Evolutionary conservation across 1,140 invertebrate species (phyloP).

Genomic region (Andrena cerasifolii): DNA sequence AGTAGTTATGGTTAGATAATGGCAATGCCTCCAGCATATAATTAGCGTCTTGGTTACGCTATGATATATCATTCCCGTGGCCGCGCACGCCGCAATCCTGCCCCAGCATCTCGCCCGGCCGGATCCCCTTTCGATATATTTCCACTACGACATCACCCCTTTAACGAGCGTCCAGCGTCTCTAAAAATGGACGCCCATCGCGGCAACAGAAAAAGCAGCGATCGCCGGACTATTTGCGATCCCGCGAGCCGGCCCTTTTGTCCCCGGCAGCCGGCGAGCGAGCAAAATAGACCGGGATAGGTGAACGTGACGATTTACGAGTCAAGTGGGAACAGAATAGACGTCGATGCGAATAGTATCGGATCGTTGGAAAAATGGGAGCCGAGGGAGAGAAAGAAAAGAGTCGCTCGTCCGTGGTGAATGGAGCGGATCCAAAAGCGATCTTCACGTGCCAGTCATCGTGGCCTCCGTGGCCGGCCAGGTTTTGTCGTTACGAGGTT

Average conservation of each 20-base stretch:
- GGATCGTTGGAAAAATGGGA: not conserved
- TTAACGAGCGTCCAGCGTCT: too few species aligned
- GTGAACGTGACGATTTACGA: too few species aligned
- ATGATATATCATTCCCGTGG: slow-evolving; percentile 37
- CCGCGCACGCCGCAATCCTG: not conserved
- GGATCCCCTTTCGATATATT: slow-evolving; percentile 13
- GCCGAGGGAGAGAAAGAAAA: not conserved
- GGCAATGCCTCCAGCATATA: slow-evolving; percentile 52
- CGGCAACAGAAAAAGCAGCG: too few species aligned
- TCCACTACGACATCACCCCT: not conserved
- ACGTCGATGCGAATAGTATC: not conserved
- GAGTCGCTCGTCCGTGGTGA: too few species aligned
- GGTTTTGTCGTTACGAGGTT: slow-evolving; percentile 20
- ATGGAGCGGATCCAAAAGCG: not conserved
- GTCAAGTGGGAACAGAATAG: not conserved
- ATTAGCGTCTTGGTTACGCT: slow-evolving; percentile 54
- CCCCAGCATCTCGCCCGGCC: slow-evolving; percentile 3
- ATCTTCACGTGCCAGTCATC: slow-evolving; percentile 31
- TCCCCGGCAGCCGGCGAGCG: too few species aligned
- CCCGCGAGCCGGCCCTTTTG: too few species aligned
- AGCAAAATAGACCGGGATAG: too few species aligned
- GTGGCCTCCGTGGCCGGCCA: slow-evolving; percentile 3
- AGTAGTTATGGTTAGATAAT: slow-evolving; percentile 64
- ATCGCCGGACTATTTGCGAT: too few species aligned
- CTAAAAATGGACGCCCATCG: too few species aligned